Percentiles rank a stretch among this genome's conserved stretches.
phyloP scores from a whole-genome alignment of 2,113 vertebrate species.

The Reinhardtius hippoglossoides region DNA sequence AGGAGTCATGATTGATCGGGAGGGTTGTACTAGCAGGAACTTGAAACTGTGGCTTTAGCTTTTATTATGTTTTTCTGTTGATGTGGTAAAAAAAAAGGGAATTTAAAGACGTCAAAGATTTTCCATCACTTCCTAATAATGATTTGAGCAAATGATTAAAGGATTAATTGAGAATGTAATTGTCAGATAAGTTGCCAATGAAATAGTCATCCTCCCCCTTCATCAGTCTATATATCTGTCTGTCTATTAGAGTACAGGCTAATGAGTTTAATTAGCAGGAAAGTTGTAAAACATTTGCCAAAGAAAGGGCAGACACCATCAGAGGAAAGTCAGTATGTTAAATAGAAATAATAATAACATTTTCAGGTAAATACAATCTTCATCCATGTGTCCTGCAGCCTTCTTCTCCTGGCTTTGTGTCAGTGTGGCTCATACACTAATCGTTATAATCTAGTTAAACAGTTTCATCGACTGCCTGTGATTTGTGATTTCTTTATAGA shows the following conservation, averaged over 20 bases:
- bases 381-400: too few species aligned
- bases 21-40: too few species aligned
- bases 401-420: background rate
- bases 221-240: too few species aligned
- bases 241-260: too few species aligned
- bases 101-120: background rate
- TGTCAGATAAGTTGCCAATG: background rate
- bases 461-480: slow-evolving; percentile 60
- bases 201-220: too few species aligned
- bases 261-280: background rate
- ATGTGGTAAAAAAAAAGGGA: too few species aligned
- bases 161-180: background rate
- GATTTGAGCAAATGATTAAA: background rate
- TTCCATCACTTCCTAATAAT: background rate
- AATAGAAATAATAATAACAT: too few species aligned
- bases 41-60: too few species aligned
- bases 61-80: too few species aligned
- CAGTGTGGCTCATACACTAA: background rate
- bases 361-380: too few species aligned
- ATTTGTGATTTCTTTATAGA: slow-evolving; percentile 65
- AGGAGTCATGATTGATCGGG: too few species aligned
- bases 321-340: too few species aligned
- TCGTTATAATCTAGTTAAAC: slow-evolving; percentile 56
- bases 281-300: background rate
- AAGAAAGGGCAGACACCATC: background rate